These are phyloP conservation scores for Tetranychus truncatus DNA, from an alignment of 2,888 invertebrate genomes.

Conservation along the genomic window DNA sequence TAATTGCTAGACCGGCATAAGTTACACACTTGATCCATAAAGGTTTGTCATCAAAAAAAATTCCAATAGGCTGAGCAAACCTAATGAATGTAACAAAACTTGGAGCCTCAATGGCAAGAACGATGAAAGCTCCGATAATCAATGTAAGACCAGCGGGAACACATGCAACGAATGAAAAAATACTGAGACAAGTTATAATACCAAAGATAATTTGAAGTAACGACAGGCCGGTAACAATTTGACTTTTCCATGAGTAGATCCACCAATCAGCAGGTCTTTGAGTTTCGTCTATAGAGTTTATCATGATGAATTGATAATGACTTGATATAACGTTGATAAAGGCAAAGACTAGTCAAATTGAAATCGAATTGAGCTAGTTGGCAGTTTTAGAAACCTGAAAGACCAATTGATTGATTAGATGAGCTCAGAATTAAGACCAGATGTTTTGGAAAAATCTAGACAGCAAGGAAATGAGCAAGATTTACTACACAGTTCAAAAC, in stretches of 20 bases:
- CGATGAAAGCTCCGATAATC: constrained; percentile 18
- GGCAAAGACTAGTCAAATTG: too few relatives aligned
- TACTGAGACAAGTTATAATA: constrained; percentile 15
- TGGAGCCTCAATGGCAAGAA: constrained; percentile 23
- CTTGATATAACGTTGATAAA: too few relatives aligned
- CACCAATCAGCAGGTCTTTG: constrained; percentile 13
- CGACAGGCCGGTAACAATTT: constrained; percentile 19
- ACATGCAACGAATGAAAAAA: constrained; percentile 10
- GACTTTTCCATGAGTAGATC: constrained; percentile 21
- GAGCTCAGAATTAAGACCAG: too few relatives aligned
- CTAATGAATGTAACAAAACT: constrained; percentile 20
- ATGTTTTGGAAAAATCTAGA: too few relatives aligned
- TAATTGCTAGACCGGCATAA: constrained; percentile 19
- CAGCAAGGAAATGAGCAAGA: too few relatives aligned
- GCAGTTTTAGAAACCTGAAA: too few relatives aligned
- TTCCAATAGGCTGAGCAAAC: constrained; percentile 20
- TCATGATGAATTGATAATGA: background rate
- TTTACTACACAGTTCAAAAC: too few relatives aligned
- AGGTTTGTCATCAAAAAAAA: constrained; percentile 21
- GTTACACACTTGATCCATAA: constrained; percentile 21
- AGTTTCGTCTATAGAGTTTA: background rate
- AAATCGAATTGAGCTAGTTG: too few relatives aligned
- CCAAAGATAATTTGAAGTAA: constrained; percentile 18
- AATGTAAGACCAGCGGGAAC: constrained; percentile 17
- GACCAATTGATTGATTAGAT: too few relatives aligned